Evolutionary conservation across 2,888 invertebrate species (phyloP).

Genomic region (Cecidostiba fungosa): DNA sequence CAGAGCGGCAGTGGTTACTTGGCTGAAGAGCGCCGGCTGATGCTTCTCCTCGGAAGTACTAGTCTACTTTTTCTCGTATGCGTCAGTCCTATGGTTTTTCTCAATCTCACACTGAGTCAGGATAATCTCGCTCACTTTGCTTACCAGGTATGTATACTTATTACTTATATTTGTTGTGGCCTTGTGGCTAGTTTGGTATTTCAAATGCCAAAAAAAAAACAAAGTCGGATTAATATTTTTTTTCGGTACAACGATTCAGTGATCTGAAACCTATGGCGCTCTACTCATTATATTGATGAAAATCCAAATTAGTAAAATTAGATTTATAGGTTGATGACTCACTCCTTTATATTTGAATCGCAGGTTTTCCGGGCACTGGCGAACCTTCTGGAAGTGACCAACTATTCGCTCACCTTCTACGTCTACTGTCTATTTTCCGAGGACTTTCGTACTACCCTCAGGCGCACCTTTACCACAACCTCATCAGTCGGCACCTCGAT

Average conservation of each 20-base stretch:
- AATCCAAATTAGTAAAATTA: too few species aligned
- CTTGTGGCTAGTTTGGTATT: too few species aligned
- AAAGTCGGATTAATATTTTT: too few species aligned
- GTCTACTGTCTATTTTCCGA: constrained; percentile 90
- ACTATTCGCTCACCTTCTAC: constrained; percentile 90
- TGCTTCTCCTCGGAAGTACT: constrained; percentile 85
- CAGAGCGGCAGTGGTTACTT: constrained; percentile 83
- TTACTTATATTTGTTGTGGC: too few species aligned
- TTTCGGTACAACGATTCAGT: too few species aligned
- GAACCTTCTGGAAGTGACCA: constrained; percentile 88
- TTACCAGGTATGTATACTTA: constrained; percentile 86
- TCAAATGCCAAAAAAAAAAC: too few species aligned
- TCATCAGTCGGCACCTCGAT: not conserved
- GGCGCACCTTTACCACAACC: constrained; percentile 82
- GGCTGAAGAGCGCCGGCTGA: constrained; percentile 85
- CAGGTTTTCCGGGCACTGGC: constrained; percentile 87
- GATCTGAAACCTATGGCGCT: too few species aligned
- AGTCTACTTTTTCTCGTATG: constrained; percentile 86
- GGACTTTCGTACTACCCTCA: constrained; percentile 87
- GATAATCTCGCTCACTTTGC: constrained; percentile 84
- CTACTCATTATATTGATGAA: too few species aligned
- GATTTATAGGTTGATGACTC: too few species aligned
- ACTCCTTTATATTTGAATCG: too few species aligned
- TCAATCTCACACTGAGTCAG: constrained; percentile 86
- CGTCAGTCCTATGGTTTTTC: constrained; percentile 87